Base-by-base conservation (phyloP, 1,140 invertebrate genomes). In the Proales similis region DNA sequence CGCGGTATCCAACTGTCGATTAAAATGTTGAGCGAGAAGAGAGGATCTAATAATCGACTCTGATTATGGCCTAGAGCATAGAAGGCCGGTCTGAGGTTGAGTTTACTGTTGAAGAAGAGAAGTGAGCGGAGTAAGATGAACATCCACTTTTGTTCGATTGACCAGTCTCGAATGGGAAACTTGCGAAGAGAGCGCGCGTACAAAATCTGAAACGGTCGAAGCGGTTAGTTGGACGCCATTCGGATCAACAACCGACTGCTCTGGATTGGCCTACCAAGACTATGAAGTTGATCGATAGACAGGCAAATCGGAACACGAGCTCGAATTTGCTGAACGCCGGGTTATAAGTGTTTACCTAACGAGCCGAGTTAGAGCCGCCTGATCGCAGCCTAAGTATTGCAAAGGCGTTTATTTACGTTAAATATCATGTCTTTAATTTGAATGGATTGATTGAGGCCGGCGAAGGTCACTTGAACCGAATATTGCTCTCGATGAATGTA, bases 141-240 rank as follows among this genome's bases (percentile, higher is more conserved):
- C 68, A 94, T 84, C 91, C 91, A 96, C 75, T 89, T 91, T 71
- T 97, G 91, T 77, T 97, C 92, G 67, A 94, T 92, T 3, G 91
- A 91, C 91, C 91, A 97, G 75, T 94, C 90, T 66, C 84, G 82
- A 2, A 90, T 78, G 0, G 85, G 82, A 78, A 89, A 95, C 71
- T 86, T 90, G 68, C 88, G 80, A 49, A 97, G 77, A 0, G 83
- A 83, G 75, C 91, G 86, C 4, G 85, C 85, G 77, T 90, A 93
- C 84, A 88, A 89, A 72, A 86, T 90, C 90, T 95, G 75, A 60
- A 72, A 72, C 36, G 57, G 49, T 60, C 66, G 5, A 51, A 63
- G 63, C 46, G 64, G 42, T 39, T 62, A 32, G 63, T 49, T 38
- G 62, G 20, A 45, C 33, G 27, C 42, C 29, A 33, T 17, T 33